Conservation (phyloP, 2,888 invertebrate species). For the Sphaerophoria taeniata region DNA sequence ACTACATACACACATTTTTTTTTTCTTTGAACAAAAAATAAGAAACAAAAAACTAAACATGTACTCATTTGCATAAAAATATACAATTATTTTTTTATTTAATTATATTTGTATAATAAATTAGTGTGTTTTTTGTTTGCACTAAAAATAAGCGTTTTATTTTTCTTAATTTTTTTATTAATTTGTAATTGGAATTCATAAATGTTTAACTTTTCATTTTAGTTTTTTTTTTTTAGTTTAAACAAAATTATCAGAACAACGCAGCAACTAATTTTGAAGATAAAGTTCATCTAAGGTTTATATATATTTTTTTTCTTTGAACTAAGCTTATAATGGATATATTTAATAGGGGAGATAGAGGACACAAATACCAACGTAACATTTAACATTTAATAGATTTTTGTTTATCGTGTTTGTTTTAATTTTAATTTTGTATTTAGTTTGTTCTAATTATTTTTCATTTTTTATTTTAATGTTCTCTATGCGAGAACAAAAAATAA, state of each 20-base stretch:
- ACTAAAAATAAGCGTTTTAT: slow-evolving; percentile 61
- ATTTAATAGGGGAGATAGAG: slow-evolving; percentile 59
- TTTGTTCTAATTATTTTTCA: slow-evolving; percentile 63
- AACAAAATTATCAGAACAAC: slow-evolving; percentile 68
- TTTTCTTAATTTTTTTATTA: slow-evolving; percentile 28
- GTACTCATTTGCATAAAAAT: slow-evolving; percentile 65
- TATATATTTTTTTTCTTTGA: slow-evolving; percentile 56
- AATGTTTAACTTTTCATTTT: slow-evolving; percentile 64
- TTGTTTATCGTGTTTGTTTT: slow-evolving; percentile 61
- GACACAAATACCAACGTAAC: slow-evolving; percentile 76
- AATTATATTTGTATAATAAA: slow-evolving; percentile 51
- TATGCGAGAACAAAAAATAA: slow-evolving; percentile 57
- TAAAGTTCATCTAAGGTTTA: not conserved
- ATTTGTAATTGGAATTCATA: slow-evolving; percentile 50
- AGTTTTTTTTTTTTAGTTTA: slow-evolving; percentile 33
- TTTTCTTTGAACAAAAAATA: slow-evolving; percentile 60
- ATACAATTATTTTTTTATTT: slow-evolving; percentile 38
- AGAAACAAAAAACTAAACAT: slow-evolving; percentile 60
- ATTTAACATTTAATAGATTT: slow-evolving; percentile 75
- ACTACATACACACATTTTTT: slow-evolving; percentile 63
- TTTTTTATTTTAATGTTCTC: slow-evolving; percentile 62
- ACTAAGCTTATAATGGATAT: slow-evolving; percentile 50
- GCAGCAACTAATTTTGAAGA: slow-evolving; percentile 77
- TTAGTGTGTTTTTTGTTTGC: slow-evolving; percentile 33
- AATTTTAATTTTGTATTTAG: too few relatives aligned